Percentiles rank a stretch among this genome's conserved stretches.
Evolutionary conservation across 2,113 vertebrate genomes (phyloP).

Genomic region (Corythoichthys intestinalis): DNA sequence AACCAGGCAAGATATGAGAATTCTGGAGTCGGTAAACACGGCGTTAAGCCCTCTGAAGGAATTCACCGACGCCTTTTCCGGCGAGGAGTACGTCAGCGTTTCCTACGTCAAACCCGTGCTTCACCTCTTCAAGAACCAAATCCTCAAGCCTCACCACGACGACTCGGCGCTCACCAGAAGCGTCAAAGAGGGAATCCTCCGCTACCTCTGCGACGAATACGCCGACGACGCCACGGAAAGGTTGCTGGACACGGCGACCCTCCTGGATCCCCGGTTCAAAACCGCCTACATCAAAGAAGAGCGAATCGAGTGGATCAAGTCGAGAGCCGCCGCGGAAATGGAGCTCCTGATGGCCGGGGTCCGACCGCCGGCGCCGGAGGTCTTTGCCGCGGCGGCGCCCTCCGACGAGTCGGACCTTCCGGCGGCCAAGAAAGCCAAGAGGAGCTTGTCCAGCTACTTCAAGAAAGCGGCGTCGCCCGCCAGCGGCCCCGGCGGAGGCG

Average conservation of each 20-base stretch:
- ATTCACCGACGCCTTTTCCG: not conserved
- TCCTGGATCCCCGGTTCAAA: not conserved
- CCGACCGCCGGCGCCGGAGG: not conserved
- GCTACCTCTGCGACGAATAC: not conserved
- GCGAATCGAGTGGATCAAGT: not conserved
- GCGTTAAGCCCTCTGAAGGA: not conserved
- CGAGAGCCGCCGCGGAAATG: not conserved
- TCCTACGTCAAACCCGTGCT: not conserved
- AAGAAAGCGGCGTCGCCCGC: not conserved
- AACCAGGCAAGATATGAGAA: not conserved
- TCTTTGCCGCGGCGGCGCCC: not conserved
- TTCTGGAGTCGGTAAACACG: not conserved
- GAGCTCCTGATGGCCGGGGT: not conserved
- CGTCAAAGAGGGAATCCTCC: not conserved
- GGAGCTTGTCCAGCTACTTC: conserved; percentile 1
- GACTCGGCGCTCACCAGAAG: not conserved
- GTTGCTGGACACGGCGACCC: not conserved
- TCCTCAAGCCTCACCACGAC: not conserved
- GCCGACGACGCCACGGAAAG: not conserved
- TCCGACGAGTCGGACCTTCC: not conserved
- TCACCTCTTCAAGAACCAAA: not conserved
- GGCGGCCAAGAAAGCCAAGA: not conserved
- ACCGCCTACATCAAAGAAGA: not conserved
- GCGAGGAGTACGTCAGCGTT: not conserved
- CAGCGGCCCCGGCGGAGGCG: too few relatives aligned